These are phyloP conservation scores for Apodemus sylvaticus DNA, from an alignment of 2,113 vertebrate genomes.

Conservation along the genomic window DNA sequence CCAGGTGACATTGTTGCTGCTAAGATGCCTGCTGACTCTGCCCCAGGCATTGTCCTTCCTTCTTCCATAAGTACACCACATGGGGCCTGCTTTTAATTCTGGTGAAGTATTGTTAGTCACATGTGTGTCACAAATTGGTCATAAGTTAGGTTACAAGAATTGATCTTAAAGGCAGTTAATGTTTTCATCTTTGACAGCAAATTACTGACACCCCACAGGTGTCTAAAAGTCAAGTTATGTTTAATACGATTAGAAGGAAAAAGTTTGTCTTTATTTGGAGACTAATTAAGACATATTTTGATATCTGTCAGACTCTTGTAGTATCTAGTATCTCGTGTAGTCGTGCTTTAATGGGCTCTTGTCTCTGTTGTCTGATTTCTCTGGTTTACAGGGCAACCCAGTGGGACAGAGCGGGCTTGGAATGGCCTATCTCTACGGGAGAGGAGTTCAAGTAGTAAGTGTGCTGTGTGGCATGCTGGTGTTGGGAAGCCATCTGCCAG, in stretches of 20 bases:
- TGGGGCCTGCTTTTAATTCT: constrained; percentile 11
- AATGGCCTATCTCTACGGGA: constrained; percentile 98
- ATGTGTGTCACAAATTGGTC: constrained; percentile 29
- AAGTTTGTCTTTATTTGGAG: constrained; percentile 27
- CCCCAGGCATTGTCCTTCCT: neutral
- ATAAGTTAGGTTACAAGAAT: constrained; percentile 22
- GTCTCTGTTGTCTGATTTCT: constrained; percentile 43
- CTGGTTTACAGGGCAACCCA: constrained; percentile 92
- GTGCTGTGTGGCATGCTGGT: neutral
- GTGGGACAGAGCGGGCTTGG: constrained; percentile 98
- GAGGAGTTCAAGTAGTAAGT: constrained; percentile 97
- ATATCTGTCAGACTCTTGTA: neutral
- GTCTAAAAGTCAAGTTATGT: neutral
- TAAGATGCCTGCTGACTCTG: neutral
- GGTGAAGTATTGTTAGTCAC: neutral
- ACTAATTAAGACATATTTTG: neutral
- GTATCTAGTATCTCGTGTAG: too few relatives aligned
- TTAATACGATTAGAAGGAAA: neutral
- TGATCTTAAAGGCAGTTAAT: constrained; percentile 19
- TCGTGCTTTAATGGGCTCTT: constrained; percentile 19
- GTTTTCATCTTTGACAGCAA: constrained; percentile 19
- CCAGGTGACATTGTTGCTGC: neutral
- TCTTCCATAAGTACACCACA: neutral
- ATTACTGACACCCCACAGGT: neutral
- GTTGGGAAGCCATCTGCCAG: neutral